Evolutionary conservation across 2,113 vertebrate genomes (phyloP).

Genomic region (Campylomormyrus tamandua): DNA sequence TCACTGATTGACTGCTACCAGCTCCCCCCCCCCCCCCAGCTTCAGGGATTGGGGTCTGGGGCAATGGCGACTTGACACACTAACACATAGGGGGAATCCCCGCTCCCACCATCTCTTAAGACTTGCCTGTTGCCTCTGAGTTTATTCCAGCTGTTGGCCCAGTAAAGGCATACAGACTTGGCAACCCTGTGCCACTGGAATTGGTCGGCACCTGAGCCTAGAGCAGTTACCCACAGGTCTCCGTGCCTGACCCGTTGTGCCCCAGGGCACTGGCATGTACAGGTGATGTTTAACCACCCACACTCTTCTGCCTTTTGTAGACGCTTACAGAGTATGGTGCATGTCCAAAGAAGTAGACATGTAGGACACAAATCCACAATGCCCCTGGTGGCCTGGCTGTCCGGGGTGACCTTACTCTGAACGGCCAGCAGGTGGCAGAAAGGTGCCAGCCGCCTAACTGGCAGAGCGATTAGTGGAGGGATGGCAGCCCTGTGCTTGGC

Average conservation of each 20-base stretch:
- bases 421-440: constrained; percentile 1
- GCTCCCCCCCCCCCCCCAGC: neutral
- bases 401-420: neutral
- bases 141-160: neutral
- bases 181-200: neutral
- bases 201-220: neutral
- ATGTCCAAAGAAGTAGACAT: neutral
- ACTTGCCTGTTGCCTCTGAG: constrained; percentile 15
- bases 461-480: neutral
- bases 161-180: neutral
- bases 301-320: neutral
- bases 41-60: neutral
- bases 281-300: constrained; percentile 13
- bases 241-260: neutral
- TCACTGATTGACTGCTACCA: neutral
- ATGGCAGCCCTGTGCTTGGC: neutral
- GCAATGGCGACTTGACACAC: neutral
- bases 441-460: neutral
- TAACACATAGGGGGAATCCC: neutral
- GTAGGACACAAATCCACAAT: neutral
- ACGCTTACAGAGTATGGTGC: neutral
- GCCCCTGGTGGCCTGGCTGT: neutral
- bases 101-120: neutral
- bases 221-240: neutral
- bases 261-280: neutral